Base-by-base conservation (phyloP, 1,140 invertebrate species). In the Megalopta genalis region DNA sequence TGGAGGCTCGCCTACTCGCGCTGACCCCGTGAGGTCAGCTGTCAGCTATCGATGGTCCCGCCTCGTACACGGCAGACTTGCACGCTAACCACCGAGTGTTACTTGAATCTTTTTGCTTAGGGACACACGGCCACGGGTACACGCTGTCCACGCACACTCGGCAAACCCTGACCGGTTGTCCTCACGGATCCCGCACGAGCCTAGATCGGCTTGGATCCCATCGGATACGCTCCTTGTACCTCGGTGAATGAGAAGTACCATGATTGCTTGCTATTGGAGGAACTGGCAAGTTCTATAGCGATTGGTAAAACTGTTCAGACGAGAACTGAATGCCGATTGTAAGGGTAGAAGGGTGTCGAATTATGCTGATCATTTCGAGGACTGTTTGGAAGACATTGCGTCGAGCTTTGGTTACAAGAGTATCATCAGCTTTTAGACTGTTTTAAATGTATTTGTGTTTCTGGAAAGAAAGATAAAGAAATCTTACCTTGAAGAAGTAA, bases 11-110 rank as follows among this genome's bases (percentile, higher is more conserved):
- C 82, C 82, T 85, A 87, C 82, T 85, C 70, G 77, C n/a, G 82
- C 57, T 83, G 86, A 88, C 85, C 87, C 73, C 68, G 32, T 49
- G 60, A 66, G 86, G 86, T 88, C 86, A 87, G 64, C 86, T 80
- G 85, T 85, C 86, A 84, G 86, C 64, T 87, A 88, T 88, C 85
- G 85, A 88, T 87, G 88, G 78, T 82, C 85, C 60, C 71, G 57
- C 57, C 80, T 80, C 83, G 63, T 76, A 67, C 32, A 52, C 67
- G 85, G 84, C 82, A 83, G 85, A 69, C 80, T 67, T 66, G 76
- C 87, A 86, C 86, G 83, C 83, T 81, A 83, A 88, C 73, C 86
- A 84, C 71, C 75, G 74, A 72, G 14, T 6, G 81, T 81, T 85
- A 75, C 73, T 80, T 87, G 79, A 83, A 84, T 42, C 49, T 87